Base-by-base conservation (phyloP, 2,888 invertebrate genomes). In the Scaptomyza parva region DNA sequence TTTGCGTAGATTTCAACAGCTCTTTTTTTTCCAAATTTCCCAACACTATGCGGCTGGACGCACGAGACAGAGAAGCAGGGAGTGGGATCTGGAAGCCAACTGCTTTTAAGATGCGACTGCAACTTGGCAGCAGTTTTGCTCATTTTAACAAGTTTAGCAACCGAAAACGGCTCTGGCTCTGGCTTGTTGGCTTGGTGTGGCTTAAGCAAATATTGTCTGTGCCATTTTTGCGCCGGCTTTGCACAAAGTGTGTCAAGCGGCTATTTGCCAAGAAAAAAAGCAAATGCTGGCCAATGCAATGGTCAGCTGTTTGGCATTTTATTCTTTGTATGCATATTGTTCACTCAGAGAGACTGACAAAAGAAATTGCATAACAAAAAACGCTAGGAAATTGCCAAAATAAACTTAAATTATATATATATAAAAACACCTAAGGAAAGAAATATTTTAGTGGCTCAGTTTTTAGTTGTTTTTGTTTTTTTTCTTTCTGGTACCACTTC, bases 401-500 rank as follows among this genome's bases (percentile, higher is more conserved):
- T 45, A 45, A 47, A 61, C 44, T 52, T 52, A 60, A 33, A n/a
- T 14, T 28, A 43, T 45, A 66, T 37, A 52, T 26, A 47, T 12
- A 60, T 45, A 22, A 48, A 20, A 58, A 5, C 18, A 53, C 28
- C 54, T 14, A 80, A 81, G 67, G 64, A 64, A 71, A 70, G 69
- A 78, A 85, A 70, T 70, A 71, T 64, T 82, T 70, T 70, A 72
- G 66, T 75, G 76, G 67, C 64, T 73, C 69, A 82, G 61, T 64
- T 70, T 65, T 69, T 35, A 24, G 4, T 24, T 24, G 1, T 24
- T 24, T 24, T 30, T 28, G 28, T 28, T n/a, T 33, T 33, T n/a
- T 33, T 9, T n/a, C 12, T 33, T 35, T 47, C 65, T 67, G 81
- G 84, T 78, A 85, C 86, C 85, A 87, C 86, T 87, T 83, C 82